Conservation (phyloP, 2,113 vertebrate genomes). For the Orthonyx spaldingii region DNA sequence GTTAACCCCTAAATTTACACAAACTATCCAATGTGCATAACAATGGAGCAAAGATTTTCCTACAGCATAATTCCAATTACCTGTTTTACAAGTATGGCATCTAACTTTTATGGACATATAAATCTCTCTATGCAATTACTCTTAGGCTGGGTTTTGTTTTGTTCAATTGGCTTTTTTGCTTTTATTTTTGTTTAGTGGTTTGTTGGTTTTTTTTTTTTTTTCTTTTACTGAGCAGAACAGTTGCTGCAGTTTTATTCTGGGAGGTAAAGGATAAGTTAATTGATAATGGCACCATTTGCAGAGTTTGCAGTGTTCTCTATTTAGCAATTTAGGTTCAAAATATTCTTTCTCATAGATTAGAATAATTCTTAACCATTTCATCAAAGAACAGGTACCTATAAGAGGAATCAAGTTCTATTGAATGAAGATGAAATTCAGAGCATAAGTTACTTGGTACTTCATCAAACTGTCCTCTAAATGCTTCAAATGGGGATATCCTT, state of each 20-base stretch:
- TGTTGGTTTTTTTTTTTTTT: neutral
- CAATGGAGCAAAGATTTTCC: neutral
- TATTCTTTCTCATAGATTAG: neutral
- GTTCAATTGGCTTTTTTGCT: neutral
- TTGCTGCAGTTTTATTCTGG: neutral
- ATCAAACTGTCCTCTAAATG: neutral
- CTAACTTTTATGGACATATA: neutral
- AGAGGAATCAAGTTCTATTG: neutral
- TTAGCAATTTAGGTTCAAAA: neutral
- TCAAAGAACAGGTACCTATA: neutral
- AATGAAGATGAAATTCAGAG: neutral
- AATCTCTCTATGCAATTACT: neutral
- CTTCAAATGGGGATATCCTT: neutral
- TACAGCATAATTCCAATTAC: neutral
- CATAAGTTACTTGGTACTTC: neutral
- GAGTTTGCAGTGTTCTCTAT: neutral
- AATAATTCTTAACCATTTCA: neutral
- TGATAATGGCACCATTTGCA: neutral
- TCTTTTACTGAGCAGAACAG: neutral
- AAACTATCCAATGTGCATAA: neutral
- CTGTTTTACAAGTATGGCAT: neutral
- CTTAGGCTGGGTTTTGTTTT: neutral
- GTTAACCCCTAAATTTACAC: neutral
- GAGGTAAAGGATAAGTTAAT: neutral
- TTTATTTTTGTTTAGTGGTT: neutral